Conservation (phyloP, 1,140 invertebrate genomes). For the Drosophila asahinai region DNA sequence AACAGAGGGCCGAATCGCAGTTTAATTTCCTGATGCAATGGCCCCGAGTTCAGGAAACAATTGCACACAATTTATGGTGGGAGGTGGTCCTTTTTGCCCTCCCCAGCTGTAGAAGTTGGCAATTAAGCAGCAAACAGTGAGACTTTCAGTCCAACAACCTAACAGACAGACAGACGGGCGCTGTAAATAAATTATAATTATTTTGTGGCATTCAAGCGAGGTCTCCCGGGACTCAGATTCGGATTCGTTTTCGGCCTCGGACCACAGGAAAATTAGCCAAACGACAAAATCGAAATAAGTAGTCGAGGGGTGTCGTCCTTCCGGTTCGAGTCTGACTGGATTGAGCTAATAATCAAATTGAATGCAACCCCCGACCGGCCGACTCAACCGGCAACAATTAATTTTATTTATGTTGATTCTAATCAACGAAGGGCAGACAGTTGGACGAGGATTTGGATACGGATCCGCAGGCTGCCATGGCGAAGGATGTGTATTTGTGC, state of each 20-base stretch:
- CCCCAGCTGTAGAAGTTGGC: slow-evolving; percentile 47
- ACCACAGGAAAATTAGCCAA: slow-evolving; percentile 61
- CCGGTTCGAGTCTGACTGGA: slow-evolving; percentile 26
- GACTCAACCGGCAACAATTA: slow-evolving; percentile 75
- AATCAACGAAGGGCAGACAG: slow-evolving; percentile 63
- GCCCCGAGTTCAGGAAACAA: slow-evolving; percentile 69
- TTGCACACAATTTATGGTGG: slow-evolving; percentile 62
- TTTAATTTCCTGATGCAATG: slow-evolving; percentile 60
- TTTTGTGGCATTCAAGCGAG: slow-evolving; percentile 34
- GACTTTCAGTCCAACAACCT: slow-evolving; percentile 41
- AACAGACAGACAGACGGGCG: slow-evolving; percentile 31
- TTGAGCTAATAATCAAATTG: slow-evolving; percentile 80
- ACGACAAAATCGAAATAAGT: slow-evolving; percentile 48
- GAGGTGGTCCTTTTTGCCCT: slow-evolving; percentile 24
- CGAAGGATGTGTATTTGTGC: slow-evolving; percentile 28
- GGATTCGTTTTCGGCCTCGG: background rate
- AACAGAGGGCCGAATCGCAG: slow-evolving; percentile 26
- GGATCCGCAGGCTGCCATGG: slow-evolving; percentile 51
- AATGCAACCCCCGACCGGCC: slow-evolving; percentile 64
- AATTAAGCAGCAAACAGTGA: slow-evolving; percentile 66
- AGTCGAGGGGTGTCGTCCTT: slow-evolving; percentile 20
- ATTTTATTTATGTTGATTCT: slow-evolving; percentile 84
- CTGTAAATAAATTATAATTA: slow-evolving; percentile 80
- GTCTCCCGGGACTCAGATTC: slow-evolving; percentile 35
- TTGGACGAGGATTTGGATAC: background rate